phyloP scores from a whole-genome alignment of 30 jellyfish, hydroid and myxozoan genomes.

The Clytia hemisphaerica region DNA sequence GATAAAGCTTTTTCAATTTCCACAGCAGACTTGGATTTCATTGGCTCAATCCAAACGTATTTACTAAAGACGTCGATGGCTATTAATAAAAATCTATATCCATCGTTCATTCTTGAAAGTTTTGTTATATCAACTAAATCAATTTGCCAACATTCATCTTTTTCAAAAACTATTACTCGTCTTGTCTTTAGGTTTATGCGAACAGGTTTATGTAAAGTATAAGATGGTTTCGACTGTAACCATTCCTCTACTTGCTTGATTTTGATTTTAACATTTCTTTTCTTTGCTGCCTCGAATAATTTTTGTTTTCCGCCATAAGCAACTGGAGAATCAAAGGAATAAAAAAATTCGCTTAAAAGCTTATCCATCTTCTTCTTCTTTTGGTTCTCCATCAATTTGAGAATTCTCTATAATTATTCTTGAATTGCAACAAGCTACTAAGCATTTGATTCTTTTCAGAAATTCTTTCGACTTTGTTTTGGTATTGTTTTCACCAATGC shows the following conservation, averaged over 20 bases:
- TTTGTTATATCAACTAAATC: slow-evolving; percentile 37
- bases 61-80: slow-evolving; percentile 44
- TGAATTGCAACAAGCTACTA: too few relatives aligned
- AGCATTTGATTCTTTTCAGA: too few relatives aligned
- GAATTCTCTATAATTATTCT: too few relatives aligned
- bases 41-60: slow-evolving; percentile 54
- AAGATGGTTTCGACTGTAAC: slow-evolving; percentile 27
- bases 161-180: slow-evolving; percentile 24
- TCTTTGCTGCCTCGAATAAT: too few relatives aligned
- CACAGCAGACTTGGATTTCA: slow-evolving; percentile 35
- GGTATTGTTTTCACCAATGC: neutral
- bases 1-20: slow-evolving; percentile 23
- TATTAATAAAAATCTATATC: slow-evolving; percentile 37
- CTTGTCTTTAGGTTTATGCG: slow-evolving; percentile 3
- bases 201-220: slow-evolving; percentile 36
- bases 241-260: too few relatives aligned
- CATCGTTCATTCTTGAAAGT: slow-evolving; percentile 26
- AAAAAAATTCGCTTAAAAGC: too few relatives aligned
- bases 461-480: too few relatives aligned
- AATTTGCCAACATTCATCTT: slow-evolving; percentile 36
- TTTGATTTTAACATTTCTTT: too few relatives aligned
- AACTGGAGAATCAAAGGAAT: too few relatives aligned
- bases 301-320: too few relatives aligned
- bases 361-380: too few relatives aligned
- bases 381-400: neutral